Conservation (phyloP, 2,113 vertebrate species). For the Melanostigma gelatinosum region DNA sequence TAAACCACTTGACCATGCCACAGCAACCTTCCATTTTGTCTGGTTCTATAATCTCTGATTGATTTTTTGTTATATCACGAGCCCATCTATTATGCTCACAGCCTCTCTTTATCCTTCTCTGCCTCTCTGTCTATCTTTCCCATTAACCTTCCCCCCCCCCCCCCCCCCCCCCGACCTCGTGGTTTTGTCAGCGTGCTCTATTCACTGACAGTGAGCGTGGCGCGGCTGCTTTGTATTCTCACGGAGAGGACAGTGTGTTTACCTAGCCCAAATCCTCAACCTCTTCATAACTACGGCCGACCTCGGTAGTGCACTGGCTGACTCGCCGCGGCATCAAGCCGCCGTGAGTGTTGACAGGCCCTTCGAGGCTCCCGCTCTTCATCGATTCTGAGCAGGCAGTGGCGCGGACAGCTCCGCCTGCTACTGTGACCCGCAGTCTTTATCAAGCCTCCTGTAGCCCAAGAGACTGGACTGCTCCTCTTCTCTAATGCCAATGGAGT, state of each 20-base stretch:
- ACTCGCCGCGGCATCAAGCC: slow-evolving; percentile 48
- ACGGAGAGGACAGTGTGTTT: slow-evolving; percentile 68
- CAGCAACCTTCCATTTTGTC: slow-evolving; percentile 27
- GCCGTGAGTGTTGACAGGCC: slow-evolving; percentile 63
- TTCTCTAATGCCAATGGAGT: slow-evolving; percentile 29
- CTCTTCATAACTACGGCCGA: slow-evolving; percentile 72
- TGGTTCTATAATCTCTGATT: slow-evolving; percentile 19
- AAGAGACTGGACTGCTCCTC: slow-evolving; percentile 31
- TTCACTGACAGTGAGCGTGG: slow-evolving; percentile 61
- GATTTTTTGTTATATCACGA: slow-evolving; percentile 10
- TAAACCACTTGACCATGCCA: not conserved
- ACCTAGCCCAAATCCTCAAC: slow-evolving; percentile 68
- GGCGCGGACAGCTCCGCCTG: slow-evolving; percentile 49
- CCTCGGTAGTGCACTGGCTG: slow-evolving; percentile 63
- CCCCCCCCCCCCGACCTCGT: slow-evolving; percentile 45
- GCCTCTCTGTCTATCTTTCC: slow-evolving; percentile 17
- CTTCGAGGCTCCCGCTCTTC: slow-evolving; percentile 63
- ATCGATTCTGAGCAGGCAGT: slow-evolving; percentile 76
- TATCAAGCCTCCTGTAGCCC: slow-evolving; percentile 58
- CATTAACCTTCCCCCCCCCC: slow-evolving; percentile 17
- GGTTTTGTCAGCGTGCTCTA: slow-evolving; percentile 63
- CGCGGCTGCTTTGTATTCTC: slow-evolving; percentile 73
- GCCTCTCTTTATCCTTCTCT: slow-evolving; percentile 10
- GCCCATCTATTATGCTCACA: slow-evolving; percentile 16
- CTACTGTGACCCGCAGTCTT: slow-evolving; percentile 72